Evolutionary conservation across 2,113 vertebrate genomes (phyloP).

Genomic region (Bos taurus): ARS-UCD2.0 NC_037350.1:11419501-11420000

Average conservation of each 20-base stretch:
- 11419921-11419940: background rate
- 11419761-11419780: background rate
- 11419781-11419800: background rate
- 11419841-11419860: background rate
- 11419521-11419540: background rate
- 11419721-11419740: background rate
- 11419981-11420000: background rate
- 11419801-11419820: background rate
- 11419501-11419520: background rate
- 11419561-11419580: background rate
- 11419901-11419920: background rate
- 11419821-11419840: background rate
- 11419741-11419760: background rate
- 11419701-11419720: background rate
- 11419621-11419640: background rate
- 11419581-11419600: background rate
- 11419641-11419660: background rate
- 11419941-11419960: background rate
- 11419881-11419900: background rate
- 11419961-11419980: background rate
- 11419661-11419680: background rate
- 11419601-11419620: background rate
- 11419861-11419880: background rate
- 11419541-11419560: background rate
- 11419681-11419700: background rate